phyloP scores from a whole-genome alignment of 2,888 invertebrate genomes.

The Selenia dentaria region DNA sequence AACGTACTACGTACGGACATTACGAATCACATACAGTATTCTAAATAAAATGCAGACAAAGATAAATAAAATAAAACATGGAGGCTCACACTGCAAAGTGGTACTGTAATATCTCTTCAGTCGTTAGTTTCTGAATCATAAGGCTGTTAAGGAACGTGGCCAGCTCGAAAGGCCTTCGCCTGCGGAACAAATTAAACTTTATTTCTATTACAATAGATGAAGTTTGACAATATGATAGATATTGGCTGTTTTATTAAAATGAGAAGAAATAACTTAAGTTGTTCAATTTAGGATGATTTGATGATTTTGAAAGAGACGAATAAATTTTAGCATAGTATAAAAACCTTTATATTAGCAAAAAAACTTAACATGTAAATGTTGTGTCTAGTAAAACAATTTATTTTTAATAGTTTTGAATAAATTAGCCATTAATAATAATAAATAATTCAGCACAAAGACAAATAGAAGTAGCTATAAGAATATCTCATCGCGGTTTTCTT shows the following conservation, averaged over 20 bases:
- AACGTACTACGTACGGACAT: too few relatives aligned
- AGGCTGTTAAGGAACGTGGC: conserved; percentile 81
- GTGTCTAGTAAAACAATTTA: neutral
- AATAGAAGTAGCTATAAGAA: neutral
- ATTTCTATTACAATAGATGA: conserved; percentile 30
- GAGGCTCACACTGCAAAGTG: conserved; percentile 85
- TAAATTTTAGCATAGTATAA: neutral
- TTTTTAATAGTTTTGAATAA: neutral
- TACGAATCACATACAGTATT: conserved; percentile 39
- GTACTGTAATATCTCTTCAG: conserved; percentile 82
- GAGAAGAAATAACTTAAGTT: neutral
- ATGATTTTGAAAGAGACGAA: too few relatives aligned
- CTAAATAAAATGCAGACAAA: conserved; percentile 40
- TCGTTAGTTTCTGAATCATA: conserved; percentile 72
- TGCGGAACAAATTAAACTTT: conserved; percentile 70
- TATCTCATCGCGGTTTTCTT: neutral
- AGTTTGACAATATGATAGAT: neutral
- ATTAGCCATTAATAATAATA: too few relatives aligned
- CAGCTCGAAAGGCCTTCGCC: conserved; percentile 82
- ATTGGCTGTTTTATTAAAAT: neutral
- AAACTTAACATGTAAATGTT: conserved; percentile 1
- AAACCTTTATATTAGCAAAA: neutral
- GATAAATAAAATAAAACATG: conserved; percentile 59
- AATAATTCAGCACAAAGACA: too few relatives aligned
- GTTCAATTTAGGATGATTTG: too few relatives aligned